Evolutionary conservation across 2,113 vertebrate genomes (phyloP).

Genomic region (Myrmecobius fasciatus): DNA sequence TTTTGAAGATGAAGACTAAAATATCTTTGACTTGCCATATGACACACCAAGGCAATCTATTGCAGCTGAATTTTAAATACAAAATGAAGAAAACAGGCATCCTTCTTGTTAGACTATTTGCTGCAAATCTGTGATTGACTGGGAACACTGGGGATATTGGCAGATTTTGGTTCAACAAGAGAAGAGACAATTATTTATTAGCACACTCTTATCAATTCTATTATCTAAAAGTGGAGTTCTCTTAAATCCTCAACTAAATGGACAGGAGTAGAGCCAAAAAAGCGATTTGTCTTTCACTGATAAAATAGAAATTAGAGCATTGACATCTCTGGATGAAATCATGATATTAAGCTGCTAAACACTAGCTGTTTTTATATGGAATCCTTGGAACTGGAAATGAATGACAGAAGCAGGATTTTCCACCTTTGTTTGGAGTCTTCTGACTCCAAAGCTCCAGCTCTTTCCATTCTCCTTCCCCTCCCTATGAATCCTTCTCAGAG

Average conservation of each 20-base stretch:
- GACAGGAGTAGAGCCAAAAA: not conserved
- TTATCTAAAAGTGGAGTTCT: not conserved
- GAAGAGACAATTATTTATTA: conserved; percentile 13
- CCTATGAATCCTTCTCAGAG: not conserved
- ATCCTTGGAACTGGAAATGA: not conserved
- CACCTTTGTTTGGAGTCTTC: not conserved
- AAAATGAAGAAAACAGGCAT: not conserved
- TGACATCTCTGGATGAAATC: not conserved
- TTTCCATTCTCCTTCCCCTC: not conserved
- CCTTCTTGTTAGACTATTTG: conserved; percentile 18
- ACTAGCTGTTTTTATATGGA: not conserved
- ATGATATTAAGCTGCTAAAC: not conserved
- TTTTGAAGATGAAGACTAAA: not conserved
- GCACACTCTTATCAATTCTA: not conserved
- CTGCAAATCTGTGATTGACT: not conserved
- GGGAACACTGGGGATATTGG: conserved; percentile 14
- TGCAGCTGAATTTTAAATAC: not conserved
- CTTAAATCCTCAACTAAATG: not conserved
- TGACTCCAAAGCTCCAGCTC: not conserved
- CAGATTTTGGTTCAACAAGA: not conserved
- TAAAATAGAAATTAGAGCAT: not conserved
- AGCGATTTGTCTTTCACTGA: not conserved
- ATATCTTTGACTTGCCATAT: not conserved
- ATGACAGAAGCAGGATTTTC: not conserved
- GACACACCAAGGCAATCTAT: not conserved